Evolutionary conservation across 1,140 invertebrate genomes (phyloP), one percentile per base, ranked within the genome.

Genomic region (Streblospio benedicti): DNA sequence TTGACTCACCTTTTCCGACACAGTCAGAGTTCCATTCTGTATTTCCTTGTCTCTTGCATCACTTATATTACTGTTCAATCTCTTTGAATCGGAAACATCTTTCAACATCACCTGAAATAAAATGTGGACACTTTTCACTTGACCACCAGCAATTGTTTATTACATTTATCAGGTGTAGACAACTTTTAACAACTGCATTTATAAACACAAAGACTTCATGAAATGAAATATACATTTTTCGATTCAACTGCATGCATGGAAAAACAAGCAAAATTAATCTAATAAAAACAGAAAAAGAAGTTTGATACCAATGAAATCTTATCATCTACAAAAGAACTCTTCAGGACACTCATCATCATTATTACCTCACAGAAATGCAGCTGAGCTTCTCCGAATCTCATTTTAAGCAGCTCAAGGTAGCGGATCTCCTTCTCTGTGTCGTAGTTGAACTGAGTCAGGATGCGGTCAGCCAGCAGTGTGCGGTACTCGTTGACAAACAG

Each of bases 21-120:
- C n/a, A n/a, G n/a, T n/a, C 12, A 41, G 38, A 14, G 14, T 30
- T 14, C 20, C 23, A 6, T 49, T 43, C 38, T 44, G 51, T 58
- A 60, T 61, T n/a, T 66, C 67, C 27, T 58, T 27, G 9, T n/a
- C 9, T 38, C 32, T 25, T n/a, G 28, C 23, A 18, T 81, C 79
- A 70, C 89, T 86, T 47, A 96, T 90, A 63, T 89, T 84, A n/a
- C 85, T 81, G 77, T 95, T 95, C 43, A 97, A 90, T 62, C 81
- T 73, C 64, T 80, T 80, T 5, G 83, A 86, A 71, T 95, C 91
- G 9, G 86, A 86, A 16, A 97, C 87, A 77, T 97, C 95, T 74
- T 96, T 96, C 28, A 99, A 76, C 96, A 99, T 99, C 0, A 98
- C 96, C n/a, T n/a, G n/a, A n/a, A n/a, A n/a, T n/a, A n/a, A n/a